Conservation (phyloP, 2,888 invertebrate genomes). For the Hemistola chrysoprasaria region DNA sequence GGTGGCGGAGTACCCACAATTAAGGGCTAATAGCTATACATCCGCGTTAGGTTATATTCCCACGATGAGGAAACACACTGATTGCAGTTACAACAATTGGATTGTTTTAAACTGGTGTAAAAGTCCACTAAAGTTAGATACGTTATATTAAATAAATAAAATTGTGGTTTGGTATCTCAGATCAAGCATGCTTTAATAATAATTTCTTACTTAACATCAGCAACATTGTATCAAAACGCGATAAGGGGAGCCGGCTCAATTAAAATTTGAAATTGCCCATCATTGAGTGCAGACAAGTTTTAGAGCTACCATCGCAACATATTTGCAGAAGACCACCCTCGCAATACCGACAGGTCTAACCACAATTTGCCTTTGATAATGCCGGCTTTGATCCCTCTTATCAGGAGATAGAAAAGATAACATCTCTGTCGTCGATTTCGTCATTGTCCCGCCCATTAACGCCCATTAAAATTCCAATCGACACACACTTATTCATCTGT, state of each 20-base stretch:
- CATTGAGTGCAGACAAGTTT: constrained; percentile 10
- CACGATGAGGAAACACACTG: constrained; percentile 37
- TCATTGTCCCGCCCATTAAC: constrained; percentile 80
- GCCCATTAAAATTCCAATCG: constrained; percentile 78
- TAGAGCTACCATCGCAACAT: constrained; percentile 13
- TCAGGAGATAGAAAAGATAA: constrained; percentile 70
- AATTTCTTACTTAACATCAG: constrained; percentile 1
- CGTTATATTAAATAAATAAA: neutral
- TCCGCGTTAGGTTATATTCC: constrained; percentile 48
- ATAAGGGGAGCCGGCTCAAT: constrained; percentile 6
- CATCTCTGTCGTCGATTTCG: constrained; percentile 66
- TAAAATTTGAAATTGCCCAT: constrained; percentile 17
- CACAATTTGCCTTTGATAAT: constrained; percentile 78
- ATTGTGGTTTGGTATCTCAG: too few species aligned
- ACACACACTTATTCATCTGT: constrained; percentile 79
- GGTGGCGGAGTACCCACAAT: constrained; percentile 44
- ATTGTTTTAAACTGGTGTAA: constrained; percentile 9
- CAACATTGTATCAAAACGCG: constrained; percentile 12
- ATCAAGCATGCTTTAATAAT: too few species aligned
- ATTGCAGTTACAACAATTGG: constrained; percentile 20
- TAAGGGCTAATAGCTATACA: constrained; percentile 51
- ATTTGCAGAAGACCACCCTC: constrained; percentile 45
- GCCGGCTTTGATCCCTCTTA: constrained; percentile 66
- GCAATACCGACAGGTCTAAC: constrained; percentile 51
- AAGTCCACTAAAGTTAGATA: too few species aligned